A percentile compares a stretch with the other conserved stretches of the same genome.
These are phyloP conservation scores for Cynodonichthys magdalenae DNA, from an alignment of 2,797 vertebrate species.

Conservation along the genomic window DNA sequence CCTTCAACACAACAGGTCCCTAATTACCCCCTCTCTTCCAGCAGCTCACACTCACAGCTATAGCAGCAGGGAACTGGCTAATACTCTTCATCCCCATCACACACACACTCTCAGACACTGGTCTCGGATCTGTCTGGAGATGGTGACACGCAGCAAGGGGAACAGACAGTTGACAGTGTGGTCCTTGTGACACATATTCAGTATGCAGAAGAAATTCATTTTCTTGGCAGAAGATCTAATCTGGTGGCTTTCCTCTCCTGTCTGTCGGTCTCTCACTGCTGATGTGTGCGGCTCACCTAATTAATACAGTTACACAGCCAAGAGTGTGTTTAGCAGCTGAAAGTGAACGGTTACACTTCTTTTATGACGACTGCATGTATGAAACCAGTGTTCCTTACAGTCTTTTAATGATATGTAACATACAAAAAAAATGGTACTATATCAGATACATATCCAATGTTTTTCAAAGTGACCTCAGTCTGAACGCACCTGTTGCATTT, in stretches of 20 bases:
- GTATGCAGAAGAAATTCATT: constrained; percentile 45
- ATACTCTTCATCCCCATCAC: constrained; percentile 80
- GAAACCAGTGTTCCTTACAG: neutral
- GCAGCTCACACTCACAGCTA: constrained; percentile 84
- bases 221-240: constrained; percentile 55
- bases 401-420: neutral
- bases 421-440: too few species aligned
- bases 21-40: constrained; percentile 92
- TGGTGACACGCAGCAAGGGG: constrained; percentile 63
- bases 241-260: constrained; percentile 48
- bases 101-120: constrained; percentile 40
- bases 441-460: too few species aligned
- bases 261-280: constrained; percentile 37
- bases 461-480: too few species aligned
- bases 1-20: constrained; percentile 92
- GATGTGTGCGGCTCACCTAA: constrained; percentile 58
- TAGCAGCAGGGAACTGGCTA: constrained; percentile 93
- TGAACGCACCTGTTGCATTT: too few species aligned
- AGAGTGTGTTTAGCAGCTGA: constrained; percentile 43
- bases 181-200: constrained; percentile 54
- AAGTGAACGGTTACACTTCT: constrained; percentile 26
- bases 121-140: constrained; percentile 66
- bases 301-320: constrained; percentile 57
- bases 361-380: neutral
- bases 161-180: constrained; percentile 66